Base-by-base conservation (phyloP, 37 sponge, comb jelly and placozoan genomes). In the Chondrilla cf. caribensis region DNA sequence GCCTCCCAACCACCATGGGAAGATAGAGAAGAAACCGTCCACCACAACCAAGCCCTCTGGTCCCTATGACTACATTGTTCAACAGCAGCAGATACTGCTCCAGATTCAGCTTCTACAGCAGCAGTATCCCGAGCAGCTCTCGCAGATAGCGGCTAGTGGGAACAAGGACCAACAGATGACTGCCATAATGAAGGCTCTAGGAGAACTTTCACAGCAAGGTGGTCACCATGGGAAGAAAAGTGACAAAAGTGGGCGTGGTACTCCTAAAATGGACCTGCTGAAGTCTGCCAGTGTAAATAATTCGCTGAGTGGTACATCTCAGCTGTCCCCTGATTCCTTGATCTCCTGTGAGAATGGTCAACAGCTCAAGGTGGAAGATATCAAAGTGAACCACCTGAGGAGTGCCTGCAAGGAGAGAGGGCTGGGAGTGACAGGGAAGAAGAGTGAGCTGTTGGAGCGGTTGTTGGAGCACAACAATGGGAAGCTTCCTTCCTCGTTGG, bases 51-150 rank as follows among this genome's bases (percentile, higher is more conserved):
- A 92, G 29, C 80, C 75, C 17, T 79, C 86, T 21, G 83, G 80
- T 14, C 95, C 95, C 0, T 90, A 94, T 58, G 60, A 79, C 21
- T 32, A 84, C 2, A 79, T 94, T 37, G 83, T 94, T 32, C 91
- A 94, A 41, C 95, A 94, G 39, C 95, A 94, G 86, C 95, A 94
- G 84, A 42, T 94, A 80, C 88, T 87, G 66, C 91, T 94, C 1
- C 95, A 94, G 60, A 82, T 94, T 29, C 95, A 94, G 70, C 85
- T 94, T 0, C 81, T 94, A 2, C 90, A 90, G 67, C 91, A 94
- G 77, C 94, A 93, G 70, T 86, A 88, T 54, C 93, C 93, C 0
- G 93, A 92, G 26, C 65, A 88, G 44, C 62, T 80, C 39, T 58
- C 81, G 0, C 62, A 58, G 25, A 80, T 80, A 3, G 59, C 81